These are phyloP conservation scores for Cheirogaleus major DNA, from an alignment of 2,797 vertebrate genomes.

Conservation along the genomic window DNA sequence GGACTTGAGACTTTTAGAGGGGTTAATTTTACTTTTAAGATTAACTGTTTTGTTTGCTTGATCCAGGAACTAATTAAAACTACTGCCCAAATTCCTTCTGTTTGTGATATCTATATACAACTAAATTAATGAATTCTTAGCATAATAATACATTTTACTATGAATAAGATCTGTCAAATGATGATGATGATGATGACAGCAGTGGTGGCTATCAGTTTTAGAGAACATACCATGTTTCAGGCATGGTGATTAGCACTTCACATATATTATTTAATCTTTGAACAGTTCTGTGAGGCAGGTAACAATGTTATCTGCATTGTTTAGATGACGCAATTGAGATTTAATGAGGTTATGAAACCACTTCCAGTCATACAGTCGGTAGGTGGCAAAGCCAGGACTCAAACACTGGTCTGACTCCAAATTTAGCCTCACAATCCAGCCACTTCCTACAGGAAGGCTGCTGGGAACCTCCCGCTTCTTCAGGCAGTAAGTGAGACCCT, in stretches of 20 bases:
- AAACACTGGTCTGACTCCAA: not conserved
- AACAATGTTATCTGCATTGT: not conserved
- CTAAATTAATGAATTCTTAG: not conserved
- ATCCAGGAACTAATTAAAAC: not conserved
- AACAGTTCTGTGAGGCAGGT: not conserved
- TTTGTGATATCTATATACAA: not conserved
- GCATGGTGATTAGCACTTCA: not conserved
- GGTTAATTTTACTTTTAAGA: not conserved
- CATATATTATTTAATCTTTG: not conserved
- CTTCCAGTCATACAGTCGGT: not conserved
- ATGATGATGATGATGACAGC: not conserved
- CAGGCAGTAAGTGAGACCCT: not conserved
- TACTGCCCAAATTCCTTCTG: not conserved
- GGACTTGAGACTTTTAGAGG: not conserved
- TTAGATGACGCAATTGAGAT: not conserved
- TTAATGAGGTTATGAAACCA: not conserved
- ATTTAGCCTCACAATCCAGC: not conserved
- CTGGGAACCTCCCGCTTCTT: not conserved
- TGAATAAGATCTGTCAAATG: not conserved
- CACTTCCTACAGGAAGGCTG: not conserved
- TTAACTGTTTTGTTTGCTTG: not conserved
- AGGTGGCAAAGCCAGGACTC: not conserved
- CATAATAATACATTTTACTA: not conserved
- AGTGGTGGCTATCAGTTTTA: not conserved
- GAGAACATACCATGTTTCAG: not conserved